Evolutionary conservation across 2,888 invertebrate genomes (phyloP).

Genomic region (Pristionchus entomophagus): DNA sequence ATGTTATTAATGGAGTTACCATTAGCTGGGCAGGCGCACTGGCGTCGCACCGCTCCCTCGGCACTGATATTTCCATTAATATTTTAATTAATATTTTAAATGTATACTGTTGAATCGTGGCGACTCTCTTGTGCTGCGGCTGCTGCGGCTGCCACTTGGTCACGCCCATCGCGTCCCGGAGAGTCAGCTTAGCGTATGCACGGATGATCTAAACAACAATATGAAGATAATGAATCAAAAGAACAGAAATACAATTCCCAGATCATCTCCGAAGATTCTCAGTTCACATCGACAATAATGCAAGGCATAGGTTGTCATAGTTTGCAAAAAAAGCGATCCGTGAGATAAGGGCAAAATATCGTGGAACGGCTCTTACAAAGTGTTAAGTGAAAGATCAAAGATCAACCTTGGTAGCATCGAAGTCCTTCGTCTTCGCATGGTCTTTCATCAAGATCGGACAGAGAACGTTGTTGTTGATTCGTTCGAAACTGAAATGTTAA

Average conservation of each 20-base stretch:
- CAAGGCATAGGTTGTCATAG: too few species aligned
- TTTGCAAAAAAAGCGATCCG: too few species aligned
- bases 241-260: too few species aligned
- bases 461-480: constrained; percentile 71
- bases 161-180: constrained; percentile 59
- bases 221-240: too few species aligned
- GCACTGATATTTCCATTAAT: neutral
- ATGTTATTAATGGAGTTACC: too few species aligned
- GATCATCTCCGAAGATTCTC: too few species aligned
- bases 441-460: constrained; percentile 69
- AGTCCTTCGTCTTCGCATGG: constrained; percentile 62
- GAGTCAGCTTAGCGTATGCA: constrained; percentile 69
- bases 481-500: constrained; percentile 60
- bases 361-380: too few species aligned
- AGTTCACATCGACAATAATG: too few species aligned
- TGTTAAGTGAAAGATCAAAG: too few species aligned
- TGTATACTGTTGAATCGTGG: neutral
- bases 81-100: neutral
- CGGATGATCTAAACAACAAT: constrained; percentile 65
- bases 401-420: constrained; percentile 69
- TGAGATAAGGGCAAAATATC: too few species aligned
- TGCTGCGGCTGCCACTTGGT: constrained; percentile 8
- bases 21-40: neutral
- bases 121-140: neutral
- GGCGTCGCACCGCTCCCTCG: neutral